Conservation (phyloP, 2,888 invertebrate species). For the Rhaphigaster nebulosa region DNA sequence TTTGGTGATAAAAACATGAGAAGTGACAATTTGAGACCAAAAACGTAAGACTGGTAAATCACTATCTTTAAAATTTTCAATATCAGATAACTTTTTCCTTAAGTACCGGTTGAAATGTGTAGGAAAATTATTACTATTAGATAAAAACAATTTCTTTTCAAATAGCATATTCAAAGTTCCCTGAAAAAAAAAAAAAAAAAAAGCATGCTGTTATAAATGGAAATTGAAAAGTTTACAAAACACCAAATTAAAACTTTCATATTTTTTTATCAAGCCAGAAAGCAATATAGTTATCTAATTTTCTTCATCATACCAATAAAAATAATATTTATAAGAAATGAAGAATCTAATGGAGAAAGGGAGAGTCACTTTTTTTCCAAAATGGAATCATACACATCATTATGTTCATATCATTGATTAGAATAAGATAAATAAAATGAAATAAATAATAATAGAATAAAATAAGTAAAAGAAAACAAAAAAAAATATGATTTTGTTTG, state of each 20-base stretch:
- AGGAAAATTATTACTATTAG: constrained; percentile 68
- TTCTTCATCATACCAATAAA: too few relatives aligned
- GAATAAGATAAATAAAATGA: too few relatives aligned
- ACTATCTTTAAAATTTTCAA: constrained; percentile 72
- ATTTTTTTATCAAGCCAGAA: background rate
- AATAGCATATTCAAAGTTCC: constrained; percentile 65
- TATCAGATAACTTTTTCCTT: constrained; percentile 74
- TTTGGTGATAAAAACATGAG: constrained; percentile 78
- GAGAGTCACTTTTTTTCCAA: too few relatives aligned
- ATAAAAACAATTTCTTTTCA: constrained; percentile 62
- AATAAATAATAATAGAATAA: too few relatives aligned
- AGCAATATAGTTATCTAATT: background rate
- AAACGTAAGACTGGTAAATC: constrained; percentile 67
- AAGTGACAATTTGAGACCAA: constrained; percentile 77
- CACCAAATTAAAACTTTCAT: background rate
- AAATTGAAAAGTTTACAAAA: background rate
- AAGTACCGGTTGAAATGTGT: constrained; percentile 80
- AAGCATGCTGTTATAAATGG: background rate
- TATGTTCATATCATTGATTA: too few relatives aligned
- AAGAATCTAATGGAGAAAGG: too few relatives aligned
- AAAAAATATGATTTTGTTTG: too few relatives aligned
- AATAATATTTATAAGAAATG: too few relatives aligned
- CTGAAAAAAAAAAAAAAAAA: constrained; percentile 66
- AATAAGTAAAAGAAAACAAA: too few relatives aligned
- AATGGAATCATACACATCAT: too few relatives aligned